Evolutionary conservation across 2,888 invertebrate genomes (phyloP).

Genomic region (Celastrina argiolus): DNA sequence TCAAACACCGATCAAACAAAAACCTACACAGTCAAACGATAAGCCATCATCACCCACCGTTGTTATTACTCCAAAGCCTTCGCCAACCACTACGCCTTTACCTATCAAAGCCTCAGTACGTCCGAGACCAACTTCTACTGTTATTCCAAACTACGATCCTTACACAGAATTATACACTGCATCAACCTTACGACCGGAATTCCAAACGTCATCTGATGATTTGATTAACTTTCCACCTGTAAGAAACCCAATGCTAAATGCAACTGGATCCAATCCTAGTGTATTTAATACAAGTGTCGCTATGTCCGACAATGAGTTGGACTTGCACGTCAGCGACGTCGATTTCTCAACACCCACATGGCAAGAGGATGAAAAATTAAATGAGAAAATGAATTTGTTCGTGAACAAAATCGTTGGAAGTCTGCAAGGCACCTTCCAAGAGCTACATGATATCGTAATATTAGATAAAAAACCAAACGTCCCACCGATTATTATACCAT

Average conservation of each 20-base stretch:
- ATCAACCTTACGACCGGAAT: slow-evolving; percentile 69
- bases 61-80: slow-evolving; percentile 84
- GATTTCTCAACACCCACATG: slow-evolving; percentile 88
- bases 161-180: slow-evolving; percentile 52
- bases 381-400: slow-evolving; percentile 88
- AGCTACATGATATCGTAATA: slow-evolving; percentile 85
- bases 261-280: slow-evolving; percentile 76
- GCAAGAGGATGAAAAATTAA: slow-evolving; percentile 84
- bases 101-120: slow-evolving; percentile 47
- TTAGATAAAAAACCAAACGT: slow-evolving; percentile 65
- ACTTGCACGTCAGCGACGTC: slow-evolving; percentile 64
- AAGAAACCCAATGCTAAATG: slow-evolving; percentile 88
- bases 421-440: slow-evolving; percentile 89
- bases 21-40: slow-evolving; percentile 24
- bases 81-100: slow-evolving; percentile 59
- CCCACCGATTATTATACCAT: slow-evolving; percentile 46
- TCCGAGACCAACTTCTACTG: slow-evolving; percentile 43
- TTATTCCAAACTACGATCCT: slow-evolving; percentile 49
- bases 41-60: slow-evolving; percentile 79
- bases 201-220: slow-evolving; percentile 83
- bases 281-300: slow-evolving; percentile 71
- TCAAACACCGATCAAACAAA: slow-evolving; percentile 57
- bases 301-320: slow-evolving; percentile 73
- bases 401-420: slow-evolving; percentile 91
- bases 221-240: slow-evolving; percentile 90